Percentiles rank a stretch among this genome's conserved stretches.
Evolutionary conservation across 2,113 vertebrate genomes (phyloP).

Genomic region (Struthio camelus): DNA sequence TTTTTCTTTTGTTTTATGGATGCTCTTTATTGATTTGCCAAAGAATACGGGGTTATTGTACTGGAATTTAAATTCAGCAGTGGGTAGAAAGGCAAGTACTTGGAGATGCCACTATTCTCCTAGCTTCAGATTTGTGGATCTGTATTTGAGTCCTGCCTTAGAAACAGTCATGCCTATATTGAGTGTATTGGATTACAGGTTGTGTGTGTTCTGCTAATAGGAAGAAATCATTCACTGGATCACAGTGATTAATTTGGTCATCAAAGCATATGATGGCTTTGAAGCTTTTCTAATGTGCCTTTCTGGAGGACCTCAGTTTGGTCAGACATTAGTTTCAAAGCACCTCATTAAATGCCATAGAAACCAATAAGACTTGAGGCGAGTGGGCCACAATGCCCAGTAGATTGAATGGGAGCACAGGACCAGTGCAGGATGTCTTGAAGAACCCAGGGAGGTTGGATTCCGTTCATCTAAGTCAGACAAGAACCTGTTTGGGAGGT

Average conservation of each 20-base stretch:
- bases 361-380: neutral
- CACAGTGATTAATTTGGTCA: neutral
- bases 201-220: neutral
- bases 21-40: neutral
- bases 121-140: neutral
- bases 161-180: no score
- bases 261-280: neutral
- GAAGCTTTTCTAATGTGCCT: neutral
- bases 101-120: neutral
- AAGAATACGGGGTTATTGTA: neutral
- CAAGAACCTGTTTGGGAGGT: neutral
- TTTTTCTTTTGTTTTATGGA: neutral
- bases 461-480: neutral
- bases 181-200: neutral
- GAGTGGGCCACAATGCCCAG: neutral
- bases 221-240: neutral
- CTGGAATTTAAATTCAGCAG: neutral
- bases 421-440: neutral
- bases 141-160: neutral
- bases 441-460: neutral
- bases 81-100: neutral
- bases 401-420: neutral
- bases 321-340: neutral
- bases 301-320: neutral
- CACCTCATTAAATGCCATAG: neutral